These are phyloP conservation scores for Brevimyrus niger DNA, from an alignment of 2,113 vertebrate species.

Conservation along the genomic window DNA sequence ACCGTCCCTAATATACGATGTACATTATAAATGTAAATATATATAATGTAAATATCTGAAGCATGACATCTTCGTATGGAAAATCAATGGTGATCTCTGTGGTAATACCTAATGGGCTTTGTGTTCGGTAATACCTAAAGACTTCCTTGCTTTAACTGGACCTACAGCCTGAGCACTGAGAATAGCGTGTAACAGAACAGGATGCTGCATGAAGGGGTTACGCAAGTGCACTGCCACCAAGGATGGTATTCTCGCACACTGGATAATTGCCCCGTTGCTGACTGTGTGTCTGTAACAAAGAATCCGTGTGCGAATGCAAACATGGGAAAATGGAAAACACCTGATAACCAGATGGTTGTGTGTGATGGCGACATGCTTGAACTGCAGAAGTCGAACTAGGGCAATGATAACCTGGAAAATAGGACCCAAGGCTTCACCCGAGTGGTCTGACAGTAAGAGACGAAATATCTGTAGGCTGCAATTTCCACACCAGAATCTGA, in stretches of 20 bases:
- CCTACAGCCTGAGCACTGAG: not conserved
- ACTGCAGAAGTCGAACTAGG: not conserved
- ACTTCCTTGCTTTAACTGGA: not conserved
- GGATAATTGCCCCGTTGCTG: not conserved
- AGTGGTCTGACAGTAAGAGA: not conserved
- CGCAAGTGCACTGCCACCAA: not conserved
- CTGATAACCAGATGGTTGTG: not conserved
- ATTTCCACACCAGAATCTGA: too few species aligned
- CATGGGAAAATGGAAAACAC: not conserved
- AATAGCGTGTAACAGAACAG: not conserved
- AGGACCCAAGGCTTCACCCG: not conserved
- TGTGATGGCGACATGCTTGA: not conserved
- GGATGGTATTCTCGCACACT: not conserved
- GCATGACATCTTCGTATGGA: not conserved
- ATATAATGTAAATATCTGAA: not conserved
- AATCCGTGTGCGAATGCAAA: not conserved
- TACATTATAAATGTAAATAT: not conserved
- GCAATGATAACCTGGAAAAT: too few species aligned
- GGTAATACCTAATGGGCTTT: not conserved
- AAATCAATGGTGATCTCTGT: not conserved
- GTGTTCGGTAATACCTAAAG: not conserved
- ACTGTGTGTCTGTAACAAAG: not conserved
- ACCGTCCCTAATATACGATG: not conserved
- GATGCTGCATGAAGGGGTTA: not conserved
- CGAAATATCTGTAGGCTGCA: not conserved